Base-by-base conservation (phyloP, 2,113 vertebrate genomes). In the Balaenoptera acutorostrata region DNA sequence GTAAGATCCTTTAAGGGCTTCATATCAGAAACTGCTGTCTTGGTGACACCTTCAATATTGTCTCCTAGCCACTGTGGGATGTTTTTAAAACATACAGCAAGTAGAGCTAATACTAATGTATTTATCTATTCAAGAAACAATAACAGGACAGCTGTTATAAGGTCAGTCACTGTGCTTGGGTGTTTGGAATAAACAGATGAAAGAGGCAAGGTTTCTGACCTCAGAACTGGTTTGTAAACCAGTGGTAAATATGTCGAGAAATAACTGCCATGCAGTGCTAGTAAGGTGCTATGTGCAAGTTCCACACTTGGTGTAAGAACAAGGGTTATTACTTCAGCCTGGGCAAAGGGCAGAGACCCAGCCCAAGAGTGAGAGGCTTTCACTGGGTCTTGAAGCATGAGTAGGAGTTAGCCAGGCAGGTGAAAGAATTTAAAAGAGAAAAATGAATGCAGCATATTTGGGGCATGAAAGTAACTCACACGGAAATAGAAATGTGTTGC, bases 11-110 rank as follows among this genome's bases (percentile, higher is more conserved):
- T 88, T 1, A 25, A 93, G 7, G 23, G 27, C 46, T 71, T 93
- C 44, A 77, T 33, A 66, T 46, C 75, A 85, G 61, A 68, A 87
- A 72, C 11, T 82, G 17, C 23, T 61, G 41, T 49, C 59, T 12
- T 52, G 12, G 20, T 64, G 41, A 71, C 55, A 80, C 6, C 0
- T 96, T 85, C 25, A 20, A n/a, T 57, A 17, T 59, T 44, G 6
- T 64, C 63, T 82, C 33, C 27, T 55, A 86, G 52, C 6, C 36
- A 83, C 39, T 69, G n/a, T 12, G 41, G 36, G 92, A 93, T 91
- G 31, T 52, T 77, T 91, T 66, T 66, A 89, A 96, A 97, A 87
- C 52, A n/a, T n/a, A 77, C 0, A 75, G 63, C 27, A 87, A 88
- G 29, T 61, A 11, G 18, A 83, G 33, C 36, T 61, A 25, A 57